Conservation (phyloP, 2,888 invertebrate genomes). For the Drosophila yooni region DNA sequence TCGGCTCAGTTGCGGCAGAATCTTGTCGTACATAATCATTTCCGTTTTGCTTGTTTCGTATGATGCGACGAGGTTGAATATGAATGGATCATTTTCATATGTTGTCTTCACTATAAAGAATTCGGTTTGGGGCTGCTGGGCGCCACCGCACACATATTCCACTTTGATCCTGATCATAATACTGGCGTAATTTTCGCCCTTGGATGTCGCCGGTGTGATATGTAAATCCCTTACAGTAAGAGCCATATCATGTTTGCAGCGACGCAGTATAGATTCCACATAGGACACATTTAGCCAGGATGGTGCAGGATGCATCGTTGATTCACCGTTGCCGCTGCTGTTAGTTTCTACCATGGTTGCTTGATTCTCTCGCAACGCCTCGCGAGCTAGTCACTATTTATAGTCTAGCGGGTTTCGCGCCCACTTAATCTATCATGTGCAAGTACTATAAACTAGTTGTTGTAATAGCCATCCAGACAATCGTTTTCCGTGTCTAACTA, state of each 20-base stretch:
- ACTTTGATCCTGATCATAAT: conserved; percentile 71
- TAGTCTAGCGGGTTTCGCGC: conserved; percentile 16
- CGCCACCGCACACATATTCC: conserved; percentile 30
- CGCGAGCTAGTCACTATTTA: conserved; percentile 40
- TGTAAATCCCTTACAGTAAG: conserved; percentile 56
- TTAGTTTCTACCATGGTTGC: conserved; percentile 55
- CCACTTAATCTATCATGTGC: neutral
- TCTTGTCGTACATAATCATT: conserved; percentile 79
- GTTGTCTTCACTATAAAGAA: conserved; percentile 75
- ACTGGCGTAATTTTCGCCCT: conserved; percentile 81
- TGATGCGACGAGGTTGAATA: conserved; percentile 53
- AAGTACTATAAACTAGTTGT: conserved; percentile 8
- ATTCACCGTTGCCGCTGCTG: conserved; percentile 7
- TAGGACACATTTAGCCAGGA: conserved; percentile 75
- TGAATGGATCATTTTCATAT: conserved; percentile 68
- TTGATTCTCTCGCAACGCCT: conserved; percentile 22
- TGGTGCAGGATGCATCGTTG: conserved; percentile 50
- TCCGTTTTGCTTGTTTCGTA: conserved; percentile 75
- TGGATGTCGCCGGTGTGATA: conserved; percentile 69
- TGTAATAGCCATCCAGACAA: conserved; percentile 25
- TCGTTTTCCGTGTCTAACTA: conserved; percentile 1
- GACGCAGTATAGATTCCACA: conserved; percentile 65
- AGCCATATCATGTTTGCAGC: conserved; percentile 60
- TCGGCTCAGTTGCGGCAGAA: conserved; percentile 69
- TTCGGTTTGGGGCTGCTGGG: conserved; percentile 38